Conservation (phyloP, 2,888 invertebrate genomes). For the Theretra japonica region DNA sequence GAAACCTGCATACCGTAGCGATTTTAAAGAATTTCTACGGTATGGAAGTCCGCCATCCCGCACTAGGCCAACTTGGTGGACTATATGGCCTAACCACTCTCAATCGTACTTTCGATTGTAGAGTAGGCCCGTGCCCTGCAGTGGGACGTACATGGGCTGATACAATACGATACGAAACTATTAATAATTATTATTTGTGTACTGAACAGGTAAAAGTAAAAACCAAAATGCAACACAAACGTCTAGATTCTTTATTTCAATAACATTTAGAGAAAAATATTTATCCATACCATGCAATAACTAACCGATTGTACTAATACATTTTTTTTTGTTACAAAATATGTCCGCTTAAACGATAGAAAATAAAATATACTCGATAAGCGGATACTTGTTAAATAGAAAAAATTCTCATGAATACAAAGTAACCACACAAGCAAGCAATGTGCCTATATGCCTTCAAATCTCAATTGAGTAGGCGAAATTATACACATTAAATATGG, state of each 20-base stretch:
- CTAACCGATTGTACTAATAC: conserved; percentile 44
- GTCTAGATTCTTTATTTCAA: conserved; percentile 42
- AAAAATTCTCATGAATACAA: conserved; percentile 9
- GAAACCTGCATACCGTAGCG: no score
- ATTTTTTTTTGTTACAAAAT: conserved; percentile 36
- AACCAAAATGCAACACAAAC: conserved; percentile 35
- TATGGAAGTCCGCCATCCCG: no score
- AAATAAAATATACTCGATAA: conserved; percentile 31
- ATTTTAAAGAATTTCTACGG: no score
- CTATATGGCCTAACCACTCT: no score
- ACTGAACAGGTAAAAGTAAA: not conserved
- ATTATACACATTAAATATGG: conserved; percentile 5
- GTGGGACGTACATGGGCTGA: no score
- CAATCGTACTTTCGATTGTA: no score
- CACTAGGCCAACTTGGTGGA: no score
- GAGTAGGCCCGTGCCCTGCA: no score
- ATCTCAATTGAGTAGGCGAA: not conserved
- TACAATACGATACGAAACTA: no score
- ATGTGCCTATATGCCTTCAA: not conserved
- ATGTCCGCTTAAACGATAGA: conserved; percentile 22
- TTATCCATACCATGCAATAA: conserved; percentile 50
- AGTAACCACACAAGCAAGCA: conserved; percentile 20
- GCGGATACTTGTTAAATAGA: conserved; percentile 14
- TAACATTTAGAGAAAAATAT: conserved; percentile 43
- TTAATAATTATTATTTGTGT: not conserved